Evolutionary conservation across 2,113 vertebrate species (phyloP).

Genomic region (Typhlomys cinereus): DNA sequence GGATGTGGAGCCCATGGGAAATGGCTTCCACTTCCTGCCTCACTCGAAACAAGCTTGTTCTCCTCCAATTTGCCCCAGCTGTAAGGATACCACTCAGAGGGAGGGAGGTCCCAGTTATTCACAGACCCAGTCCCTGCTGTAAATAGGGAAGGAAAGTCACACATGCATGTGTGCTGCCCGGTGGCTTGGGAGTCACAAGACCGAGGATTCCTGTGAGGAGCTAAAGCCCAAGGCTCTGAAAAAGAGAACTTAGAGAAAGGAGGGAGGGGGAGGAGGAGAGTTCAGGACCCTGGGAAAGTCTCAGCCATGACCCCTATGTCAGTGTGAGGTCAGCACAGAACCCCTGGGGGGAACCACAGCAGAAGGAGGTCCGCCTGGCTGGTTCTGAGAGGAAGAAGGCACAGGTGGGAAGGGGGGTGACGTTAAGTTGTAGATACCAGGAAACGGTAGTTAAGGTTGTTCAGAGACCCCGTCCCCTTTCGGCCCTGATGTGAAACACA

Average conservation of each 20-base stretch:
- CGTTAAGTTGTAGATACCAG: rapidly evolving
- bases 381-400: background rate
- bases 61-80: background rate
- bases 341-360: background rate
- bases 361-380: rapidly evolving
- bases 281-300: background rate
- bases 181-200: background rate
- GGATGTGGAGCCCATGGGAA: background rate
- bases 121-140: background rate
- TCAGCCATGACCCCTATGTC: background rate
- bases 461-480: background rate
- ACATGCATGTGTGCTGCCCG: background rate
- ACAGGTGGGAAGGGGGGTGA: background rate
- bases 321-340: background rate
- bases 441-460: background rate
- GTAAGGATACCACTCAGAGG: background rate
- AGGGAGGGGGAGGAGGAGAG: background rate
- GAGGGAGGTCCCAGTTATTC: background rate
- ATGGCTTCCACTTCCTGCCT: conserved; percentile 23
- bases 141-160: background rate
- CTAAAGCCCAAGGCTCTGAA: background rate
- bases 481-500: background rate
- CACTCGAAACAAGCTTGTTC: background rate
- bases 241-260: background rate
- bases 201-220: background rate